Conservation (phyloP, 2,797 vertebrate species). For the Rallus crepitans region DNA sequence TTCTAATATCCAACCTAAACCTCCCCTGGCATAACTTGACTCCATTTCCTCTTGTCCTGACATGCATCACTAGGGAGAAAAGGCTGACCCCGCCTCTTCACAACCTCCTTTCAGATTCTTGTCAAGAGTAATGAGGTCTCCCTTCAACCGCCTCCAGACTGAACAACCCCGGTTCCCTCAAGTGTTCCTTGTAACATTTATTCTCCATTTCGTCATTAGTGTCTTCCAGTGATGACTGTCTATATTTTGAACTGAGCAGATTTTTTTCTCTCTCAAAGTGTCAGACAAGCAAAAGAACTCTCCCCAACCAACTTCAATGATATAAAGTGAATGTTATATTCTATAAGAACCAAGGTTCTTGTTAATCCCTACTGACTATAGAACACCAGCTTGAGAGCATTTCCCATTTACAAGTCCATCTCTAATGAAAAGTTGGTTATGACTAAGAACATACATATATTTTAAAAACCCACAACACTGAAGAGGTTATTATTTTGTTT, state of each 20-base stretch:
- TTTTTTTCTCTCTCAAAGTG: not conserved
- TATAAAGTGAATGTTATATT: not conserved
- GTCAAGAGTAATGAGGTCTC: too few species aligned
- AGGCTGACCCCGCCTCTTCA: too few species aligned
- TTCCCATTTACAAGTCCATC: not conserved
- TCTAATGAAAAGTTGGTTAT: not conserved
- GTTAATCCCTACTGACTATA: not conserved
- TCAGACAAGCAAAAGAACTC: not conserved
- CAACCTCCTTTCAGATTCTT: too few species aligned
- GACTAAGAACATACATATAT: not conserved
- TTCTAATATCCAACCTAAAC: too few species aligned
- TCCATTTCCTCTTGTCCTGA: too few species aligned
- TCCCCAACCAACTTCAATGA: not conserved
- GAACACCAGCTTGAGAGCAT: not conserved
- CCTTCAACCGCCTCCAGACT: too few species aligned
- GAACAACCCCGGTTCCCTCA: too few species aligned
- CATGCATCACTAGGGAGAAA: too few species aligned
- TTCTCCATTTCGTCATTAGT: not conserved
- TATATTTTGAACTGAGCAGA: not conserved
- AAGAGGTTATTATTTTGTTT: not conserved
- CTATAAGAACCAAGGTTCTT: not conserved
- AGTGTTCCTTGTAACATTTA: too few species aligned
- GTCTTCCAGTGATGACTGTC: not conserved
- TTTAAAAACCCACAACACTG: rapidly evolving
- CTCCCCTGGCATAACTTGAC: too few species aligned